Evolutionary conservation across 2,797 vertebrate genomes (phyloP).

Genomic region (Liparis tanakae): DNA sequence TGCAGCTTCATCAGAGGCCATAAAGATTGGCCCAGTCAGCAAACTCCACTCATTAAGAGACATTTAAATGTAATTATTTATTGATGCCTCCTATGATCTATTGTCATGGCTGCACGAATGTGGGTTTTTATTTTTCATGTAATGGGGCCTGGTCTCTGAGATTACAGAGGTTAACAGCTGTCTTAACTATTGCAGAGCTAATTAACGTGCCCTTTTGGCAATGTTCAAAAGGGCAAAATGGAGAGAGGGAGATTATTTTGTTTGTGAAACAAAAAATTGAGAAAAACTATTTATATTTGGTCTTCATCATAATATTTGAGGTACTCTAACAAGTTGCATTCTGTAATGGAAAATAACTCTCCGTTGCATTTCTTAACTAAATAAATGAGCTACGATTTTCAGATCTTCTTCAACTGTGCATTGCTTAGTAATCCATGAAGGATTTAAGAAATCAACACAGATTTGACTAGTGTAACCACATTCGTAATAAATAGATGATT

Average conservation of each 20-base stretch:
- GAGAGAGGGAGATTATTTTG: not conserved
- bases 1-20: constrained; percentile 80
- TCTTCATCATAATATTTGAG: constrained; percentile 11
- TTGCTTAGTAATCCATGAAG: constrained; percentile 48
- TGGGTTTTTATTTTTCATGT: constrained; percentile 70
- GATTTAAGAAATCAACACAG: constrained; percentile 62
- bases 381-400: constrained; percentile 4
- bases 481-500: constrained; percentile 74
- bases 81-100: constrained; percentile 85
- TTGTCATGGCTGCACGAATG: constrained; percentile 67
- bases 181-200: constrained; percentile 66
- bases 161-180: constrained; percentile 75
- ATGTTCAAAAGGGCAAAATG: constrained; percentile 24
- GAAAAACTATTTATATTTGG: not conserved
- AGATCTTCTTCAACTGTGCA: constrained; percentile 7
- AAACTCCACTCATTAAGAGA: constrained; percentile 85
- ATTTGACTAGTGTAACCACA: constrained; percentile 68
- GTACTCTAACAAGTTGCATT: constrained; percentile 5
- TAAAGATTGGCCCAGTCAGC: constrained; percentile 82
- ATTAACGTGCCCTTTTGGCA: constrained; percentile 59
- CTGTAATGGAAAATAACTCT: constrained; percentile 4
- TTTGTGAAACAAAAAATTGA: constrained; percentile 11
- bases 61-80: constrained; percentile 89
- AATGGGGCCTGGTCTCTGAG: constrained; percentile 57
- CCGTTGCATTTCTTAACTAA: not conserved